A percentile compares a stretch with the other conserved stretches of the same genome.
Evolutionary conservation across 2,888 invertebrate species (phyloP).

Genomic region (Dicranocentrus wangi): DNA sequence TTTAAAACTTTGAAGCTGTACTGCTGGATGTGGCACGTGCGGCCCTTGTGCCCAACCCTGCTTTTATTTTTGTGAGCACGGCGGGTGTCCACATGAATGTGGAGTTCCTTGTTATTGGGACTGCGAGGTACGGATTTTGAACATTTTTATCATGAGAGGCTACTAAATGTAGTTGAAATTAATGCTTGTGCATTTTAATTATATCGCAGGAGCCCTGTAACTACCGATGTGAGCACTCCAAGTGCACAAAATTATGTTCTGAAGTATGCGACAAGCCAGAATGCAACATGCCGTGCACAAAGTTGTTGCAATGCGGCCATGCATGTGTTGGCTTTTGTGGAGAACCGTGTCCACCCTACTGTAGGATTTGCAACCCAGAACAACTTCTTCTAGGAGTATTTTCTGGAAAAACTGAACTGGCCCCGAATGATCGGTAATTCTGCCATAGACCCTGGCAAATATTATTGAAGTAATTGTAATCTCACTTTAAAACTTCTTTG

Average conservation of each 20-base stretch:
- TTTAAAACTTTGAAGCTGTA: conserved; percentile 30
- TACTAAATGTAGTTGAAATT: background rate
- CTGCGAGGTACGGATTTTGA: conserved; percentile 46
- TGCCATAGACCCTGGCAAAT: too few relatives aligned
- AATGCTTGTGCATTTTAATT: background rate
- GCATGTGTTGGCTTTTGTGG: conserved; percentile 80
- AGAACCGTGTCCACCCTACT: conserved; percentile 81
- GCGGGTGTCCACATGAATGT: conserved; percentile 62
- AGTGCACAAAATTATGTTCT: conserved; percentile 59
- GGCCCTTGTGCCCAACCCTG: conserved; percentile 49
- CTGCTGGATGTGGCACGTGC: conserved; percentile 25
- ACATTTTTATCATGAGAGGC: background rate
- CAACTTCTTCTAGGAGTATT: conserved; percentile 70
- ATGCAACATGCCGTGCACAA: conserved; percentile 74
- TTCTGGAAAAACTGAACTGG: conserved; percentile 6
- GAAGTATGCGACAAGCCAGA: conserved; percentile 74
- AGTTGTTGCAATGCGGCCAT: conserved; percentile 74
- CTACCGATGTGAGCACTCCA: conserved; percentile 63
- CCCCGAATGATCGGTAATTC: background rate
- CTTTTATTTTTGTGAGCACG: conserved; percentile 66
- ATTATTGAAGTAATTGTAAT: too few relatives aligned
- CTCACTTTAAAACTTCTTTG: conserved; percentile 67
- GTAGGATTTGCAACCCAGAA: conserved; percentile 77
- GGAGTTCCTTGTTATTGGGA: conserved; percentile 60
- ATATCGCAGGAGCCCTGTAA: conserved; percentile 60